These are phyloP conservation scores for Orthonyx spaldingii DNA, from an alignment of 2,113 vertebrate genomes.

Conservation along the genomic window DNA sequence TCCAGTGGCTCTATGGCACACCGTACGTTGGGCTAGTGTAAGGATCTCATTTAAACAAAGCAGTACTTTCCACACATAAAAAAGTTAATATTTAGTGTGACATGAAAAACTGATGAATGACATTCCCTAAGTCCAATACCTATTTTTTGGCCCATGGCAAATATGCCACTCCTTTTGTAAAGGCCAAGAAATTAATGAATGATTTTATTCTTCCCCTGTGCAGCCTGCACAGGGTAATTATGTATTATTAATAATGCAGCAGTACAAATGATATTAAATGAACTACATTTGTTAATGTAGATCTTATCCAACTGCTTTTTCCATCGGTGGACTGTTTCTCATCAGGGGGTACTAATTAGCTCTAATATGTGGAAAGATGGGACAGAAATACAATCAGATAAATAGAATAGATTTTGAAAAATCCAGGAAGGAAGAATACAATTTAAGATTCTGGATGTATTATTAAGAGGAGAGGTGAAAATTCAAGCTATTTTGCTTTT, in stretches of 20 bases:
- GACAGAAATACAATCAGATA: slow-evolving; percentile 80
- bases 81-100: slow-evolving; percentile 55
- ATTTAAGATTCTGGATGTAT: slow-evolving; percentile 39
- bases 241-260: slow-evolving; percentile 84
- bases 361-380: slow-evolving; percentile 77
- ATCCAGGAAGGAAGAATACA: slow-evolving; percentile 65
- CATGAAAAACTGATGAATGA: slow-evolving; percentile 49
- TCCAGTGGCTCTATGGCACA: neutral
- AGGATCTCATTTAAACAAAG: slow-evolving; percentile 35
- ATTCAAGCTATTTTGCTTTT: slow-evolving; percentile 41
- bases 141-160: slow-evolving; percentile 32
- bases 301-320: slow-evolving; percentile 83
- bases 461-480: slow-evolving; percentile 36
- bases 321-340: slow-evolving; percentile 78
- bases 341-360: slow-evolving; percentile 82
- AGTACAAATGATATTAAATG: slow-evolving; percentile 85
- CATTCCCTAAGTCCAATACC: slow-evolving; percentile 5
- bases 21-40: neutral
- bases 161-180: slow-evolving; percentile 65
- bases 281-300: slow-evolving; percentile 84
- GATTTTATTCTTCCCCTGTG: slow-evolving; percentile 72
- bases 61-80: neutral
- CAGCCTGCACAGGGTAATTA: slow-evolving; percentile 75
- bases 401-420: slow-evolving; percentile 75
- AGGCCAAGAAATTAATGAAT: slow-evolving; percentile 75